These are phyloP conservation scores for Antigone vipio DNA, from an alignment of 2,113 vertebrate species.

Conservation along the genomic window DNA sequence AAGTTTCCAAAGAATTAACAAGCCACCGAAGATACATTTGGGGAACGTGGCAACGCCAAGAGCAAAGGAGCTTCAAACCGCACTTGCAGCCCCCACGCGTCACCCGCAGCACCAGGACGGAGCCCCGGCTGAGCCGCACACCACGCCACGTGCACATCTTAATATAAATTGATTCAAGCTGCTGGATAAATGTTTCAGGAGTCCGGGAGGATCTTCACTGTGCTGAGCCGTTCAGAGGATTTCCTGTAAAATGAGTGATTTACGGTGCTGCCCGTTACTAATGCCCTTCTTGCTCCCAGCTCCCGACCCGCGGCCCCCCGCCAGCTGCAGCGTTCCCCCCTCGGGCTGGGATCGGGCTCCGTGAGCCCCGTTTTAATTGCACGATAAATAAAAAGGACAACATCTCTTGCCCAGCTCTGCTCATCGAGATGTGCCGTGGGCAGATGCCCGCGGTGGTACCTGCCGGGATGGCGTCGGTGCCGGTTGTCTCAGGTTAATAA, in stretches of 20 bases:
- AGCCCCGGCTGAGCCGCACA: neutral
- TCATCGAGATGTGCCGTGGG: rapidly evolving
- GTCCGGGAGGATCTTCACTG: neutral
- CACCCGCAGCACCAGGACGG: neutral
- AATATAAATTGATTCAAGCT: neutral
- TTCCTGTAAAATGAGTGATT: neutral
- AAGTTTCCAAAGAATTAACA: slow-evolving; percentile 1
- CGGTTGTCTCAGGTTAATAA: neutral
- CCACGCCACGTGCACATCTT: neutral
- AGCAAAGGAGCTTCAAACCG: neutral
- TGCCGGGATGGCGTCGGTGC: neutral
- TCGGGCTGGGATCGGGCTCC: neutral
- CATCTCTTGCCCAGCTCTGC: neutral
- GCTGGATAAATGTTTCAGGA: neutral
- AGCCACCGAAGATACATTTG: neutral
- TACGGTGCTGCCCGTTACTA: neutral
- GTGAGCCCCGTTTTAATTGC: rapidly evolving
- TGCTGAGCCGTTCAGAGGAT: neutral
- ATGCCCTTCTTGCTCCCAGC: neutral
- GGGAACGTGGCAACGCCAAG: neutral
- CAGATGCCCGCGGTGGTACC: neutral
- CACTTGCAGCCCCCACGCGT: neutral
- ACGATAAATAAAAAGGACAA: neutral
- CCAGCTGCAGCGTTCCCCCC: neutral
- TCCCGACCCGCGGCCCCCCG: neutral